These are phyloP conservation scores for Nemotelus pantherinus DNA, from an alignment of 2,888 invertebrate species.

Conservation along the genomic window DNA sequence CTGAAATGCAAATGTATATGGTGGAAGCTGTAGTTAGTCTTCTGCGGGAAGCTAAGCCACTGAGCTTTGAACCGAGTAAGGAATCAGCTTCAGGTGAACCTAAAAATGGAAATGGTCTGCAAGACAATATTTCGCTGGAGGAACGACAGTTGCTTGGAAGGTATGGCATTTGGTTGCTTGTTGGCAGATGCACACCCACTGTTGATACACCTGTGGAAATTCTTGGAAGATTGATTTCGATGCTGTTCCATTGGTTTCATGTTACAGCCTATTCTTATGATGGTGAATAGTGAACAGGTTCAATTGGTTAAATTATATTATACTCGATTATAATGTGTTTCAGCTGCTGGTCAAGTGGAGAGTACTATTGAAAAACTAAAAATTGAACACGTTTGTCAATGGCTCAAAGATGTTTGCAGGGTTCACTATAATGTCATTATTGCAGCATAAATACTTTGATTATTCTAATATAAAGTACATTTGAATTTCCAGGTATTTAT, in stretches of 20 bases:
- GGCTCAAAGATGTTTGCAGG: conserved; percentile 86
- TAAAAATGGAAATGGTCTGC: conserved; percentile 63
- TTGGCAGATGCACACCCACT: conserved; percentile 88
- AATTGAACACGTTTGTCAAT: conserved; percentile 90
- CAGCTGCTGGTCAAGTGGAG: conserved; percentile 74
- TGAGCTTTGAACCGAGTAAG: conserved; percentile 74
- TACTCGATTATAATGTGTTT: too few species aligned
- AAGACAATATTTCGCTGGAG: conserved; percentile 80
- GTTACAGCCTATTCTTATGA: conserved; percentile 96
- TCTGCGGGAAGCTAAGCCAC: conserved; percentile 90
- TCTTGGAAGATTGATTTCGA: conserved; percentile 90
- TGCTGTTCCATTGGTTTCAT: conserved; percentile 99
- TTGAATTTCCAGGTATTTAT: conserved; percentile 70
- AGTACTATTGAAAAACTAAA: conserved; percentile 91
- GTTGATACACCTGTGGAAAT: conserved; percentile 80
- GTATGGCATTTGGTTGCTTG: conserved; percentile 97
- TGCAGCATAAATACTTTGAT: background rate
- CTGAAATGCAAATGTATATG: conserved; percentile 91
- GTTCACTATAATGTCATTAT: conserved; percentile 77
- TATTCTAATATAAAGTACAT: background rate
- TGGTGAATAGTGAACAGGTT: conserved; percentile 67
- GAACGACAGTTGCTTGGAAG: conserved; percentile 90
- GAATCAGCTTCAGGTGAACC: conserved; percentile 59
- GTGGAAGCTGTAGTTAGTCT: conserved; percentile 93
- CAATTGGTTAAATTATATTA: too few species aligned